A percentile compares a stretch with the other conserved stretches of the same genome.
Conservation (phyloP, 2,888 invertebrate genomes). For the Acheta domesticus region DNA sequence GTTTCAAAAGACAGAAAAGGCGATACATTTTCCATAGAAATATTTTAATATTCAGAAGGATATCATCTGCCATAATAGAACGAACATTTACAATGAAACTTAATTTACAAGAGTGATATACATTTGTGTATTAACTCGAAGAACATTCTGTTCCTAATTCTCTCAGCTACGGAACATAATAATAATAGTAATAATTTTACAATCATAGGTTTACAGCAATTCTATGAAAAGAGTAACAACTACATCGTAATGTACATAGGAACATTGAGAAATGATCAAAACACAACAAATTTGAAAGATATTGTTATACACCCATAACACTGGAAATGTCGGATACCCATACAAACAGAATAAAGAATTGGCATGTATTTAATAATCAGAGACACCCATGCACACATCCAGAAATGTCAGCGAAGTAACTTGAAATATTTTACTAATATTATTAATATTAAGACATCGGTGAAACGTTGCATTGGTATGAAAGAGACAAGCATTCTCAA, state of each 20-base stretch:
- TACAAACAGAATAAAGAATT: not conserved
- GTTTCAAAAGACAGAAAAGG: too few relatives aligned
- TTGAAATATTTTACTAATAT: not conserved
- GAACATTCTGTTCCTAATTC: not conserved
- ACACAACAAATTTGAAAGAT: not conserved
- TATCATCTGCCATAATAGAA: not conserved
- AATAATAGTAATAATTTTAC: constrained; percentile 1
- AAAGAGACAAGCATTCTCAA: too few relatives aligned
- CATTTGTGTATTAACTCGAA: not conserved
- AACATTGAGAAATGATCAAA: not conserved
- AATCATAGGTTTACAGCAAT: not conserved
- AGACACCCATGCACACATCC: not conserved
- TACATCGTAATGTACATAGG: constrained; percentile 10
- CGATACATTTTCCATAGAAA: not conserved
- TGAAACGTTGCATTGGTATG: too few relatives aligned
- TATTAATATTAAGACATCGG: too few relatives aligned
- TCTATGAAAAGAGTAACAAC: constrained; percentile 5
- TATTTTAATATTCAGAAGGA: constrained; percentile 3
- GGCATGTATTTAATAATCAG: not conserved
- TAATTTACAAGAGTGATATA: constrained; percentile 1
- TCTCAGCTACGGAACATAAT: not conserved
- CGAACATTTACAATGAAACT: constrained; percentile 18
- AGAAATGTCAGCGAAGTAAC: not conserved
- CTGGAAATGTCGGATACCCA: not conserved
- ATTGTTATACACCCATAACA: constrained; percentile 4